Evolutionary conservation across 92 coral and sea anemone genomes (phyloP), one percentile per base, ranked within the genome.

Genomic region (Micromussa lordhowensis): DNA sequence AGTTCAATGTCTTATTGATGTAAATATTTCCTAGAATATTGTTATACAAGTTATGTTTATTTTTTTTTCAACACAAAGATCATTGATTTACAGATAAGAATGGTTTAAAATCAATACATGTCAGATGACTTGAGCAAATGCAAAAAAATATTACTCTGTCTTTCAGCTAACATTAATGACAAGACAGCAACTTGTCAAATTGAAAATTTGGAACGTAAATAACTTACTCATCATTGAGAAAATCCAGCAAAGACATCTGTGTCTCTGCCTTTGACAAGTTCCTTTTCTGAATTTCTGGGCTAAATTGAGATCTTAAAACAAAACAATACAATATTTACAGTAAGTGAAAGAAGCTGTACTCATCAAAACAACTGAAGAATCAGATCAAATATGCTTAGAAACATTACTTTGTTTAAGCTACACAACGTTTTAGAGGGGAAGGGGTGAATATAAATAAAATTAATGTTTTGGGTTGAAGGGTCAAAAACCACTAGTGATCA

Each of bases 191-290:
- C n/a, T 5, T 21, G 21, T 73, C 22, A 34, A 0, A 73, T 29
- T 32, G 1, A 36, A 32, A 72, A 26, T 28, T 3, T n/a, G 16
- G 18, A 31, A 85, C 3, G 6, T 32, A 32, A 13, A 63, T 28
- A 66, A 93, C 96, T 88, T 85, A 93, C 96, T 91, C 92, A 36
- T 92, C 86, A 91, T 91, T 91, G 57, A 93, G 92, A 72, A 93
- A 93, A 75, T 93, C 96, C 80, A 88, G 22, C 78, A 84, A 84
- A 21, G 96, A 93, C 58, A 93, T 91, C 80, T 85, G 91, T 8
- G 90, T 85, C 74, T 92, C 94, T 75, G 88, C 75, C 85, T 93
- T 91, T 88, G 87, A 53, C 21, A 79, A 86, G 78, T 82, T 84
- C 68, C 80, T 85, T 68, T 86, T 78, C 84, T 86, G 82, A 24